Base-by-base conservation (phyloP, 2,797 vertebrate species). In the Rhyacichthys aspro region DNA sequence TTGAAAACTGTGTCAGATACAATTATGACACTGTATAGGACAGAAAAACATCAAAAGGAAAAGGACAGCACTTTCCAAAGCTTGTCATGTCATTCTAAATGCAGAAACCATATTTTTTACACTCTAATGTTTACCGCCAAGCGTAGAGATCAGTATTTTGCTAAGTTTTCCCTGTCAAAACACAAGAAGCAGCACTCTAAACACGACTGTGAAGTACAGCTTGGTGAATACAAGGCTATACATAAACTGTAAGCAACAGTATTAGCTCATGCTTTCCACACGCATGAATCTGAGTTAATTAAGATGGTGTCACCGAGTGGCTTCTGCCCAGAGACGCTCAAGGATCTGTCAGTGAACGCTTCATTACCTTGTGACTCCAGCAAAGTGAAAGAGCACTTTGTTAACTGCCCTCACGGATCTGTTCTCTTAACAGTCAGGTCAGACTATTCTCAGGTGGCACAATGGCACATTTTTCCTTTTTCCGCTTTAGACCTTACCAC, bases 391-490 rank as follows among this genome's bases (percentile, higher is more conserved):
- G 32, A 38, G 36, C 54, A 48, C 49, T 41, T 59, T 9, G 17
- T 59, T 68, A 60, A 67, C 42, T 75, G 23, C 33, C 61, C 47
- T 60, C 61, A 59, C 39, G 53, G 36, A 63, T 57, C 18, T 37
- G 34, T 67, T 32, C 18, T 63, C 43, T 55, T 11, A 7, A 23
- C 7, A 37, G 17, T 23, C 52, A 54, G 52, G 12, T 41, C 34
- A 23, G 49, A 36, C 9, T 28, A 14, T 37, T 59, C 34, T 63
- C 15, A 37, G 54, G 47, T 28, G 56, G 41, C 10, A 45, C 36
- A 17, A 18, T 44, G 17, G 2, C 1, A 18, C 36, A 9, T 19
- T 56, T 63, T 56, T 9, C 16, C 32, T 12, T 36, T 10, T 9
- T 11, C 14, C 3, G 2, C 23, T 28, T 28, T 28, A 28, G 7